Evolutionary conservation across 2,797 vertebrate species (phyloP).

Genomic region (Mycteria americana): DNA sequence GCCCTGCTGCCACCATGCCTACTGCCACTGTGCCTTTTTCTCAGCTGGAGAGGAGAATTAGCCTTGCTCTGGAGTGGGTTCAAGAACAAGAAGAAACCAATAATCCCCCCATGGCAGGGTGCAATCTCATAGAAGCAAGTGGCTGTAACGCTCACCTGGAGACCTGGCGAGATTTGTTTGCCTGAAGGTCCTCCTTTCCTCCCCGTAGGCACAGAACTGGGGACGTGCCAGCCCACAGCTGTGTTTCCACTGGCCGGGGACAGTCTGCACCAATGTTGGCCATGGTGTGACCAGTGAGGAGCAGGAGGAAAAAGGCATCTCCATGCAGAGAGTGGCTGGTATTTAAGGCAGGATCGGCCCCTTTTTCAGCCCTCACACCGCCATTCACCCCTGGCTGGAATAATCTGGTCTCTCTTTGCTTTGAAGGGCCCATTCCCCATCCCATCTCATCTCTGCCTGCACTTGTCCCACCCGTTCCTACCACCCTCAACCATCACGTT

Average conservation of each 20-base stretch:
- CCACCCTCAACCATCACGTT: not conserved
- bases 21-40: not conserved
- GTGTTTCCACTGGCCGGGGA: not conserved
- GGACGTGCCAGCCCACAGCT: not conserved
- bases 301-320: not conserved
- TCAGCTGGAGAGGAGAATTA: not conserved
- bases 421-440: not conserved
- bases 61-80: not conserved
- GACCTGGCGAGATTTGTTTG: not conserved
- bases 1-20: not conserved
- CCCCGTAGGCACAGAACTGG: not conserved
- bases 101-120: not conserved
- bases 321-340: fast-evolving
- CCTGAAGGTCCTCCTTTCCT: not conserved
- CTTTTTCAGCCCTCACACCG: not conserved
- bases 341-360: not conserved
- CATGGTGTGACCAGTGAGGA: not conserved
- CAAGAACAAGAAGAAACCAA: constrained; percentile 10
- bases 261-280: fast-evolving
- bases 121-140: not conserved
- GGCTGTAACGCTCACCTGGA: not conserved
- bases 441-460: not conserved
- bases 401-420: not conserved
- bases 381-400: not conserved
- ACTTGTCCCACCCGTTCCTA: not conserved